Percentiles rank a stretch among this genome's conserved stretches.
Conservation (phyloP, 2,888 invertebrate species). For the Coenonympha glycerion region DNA sequence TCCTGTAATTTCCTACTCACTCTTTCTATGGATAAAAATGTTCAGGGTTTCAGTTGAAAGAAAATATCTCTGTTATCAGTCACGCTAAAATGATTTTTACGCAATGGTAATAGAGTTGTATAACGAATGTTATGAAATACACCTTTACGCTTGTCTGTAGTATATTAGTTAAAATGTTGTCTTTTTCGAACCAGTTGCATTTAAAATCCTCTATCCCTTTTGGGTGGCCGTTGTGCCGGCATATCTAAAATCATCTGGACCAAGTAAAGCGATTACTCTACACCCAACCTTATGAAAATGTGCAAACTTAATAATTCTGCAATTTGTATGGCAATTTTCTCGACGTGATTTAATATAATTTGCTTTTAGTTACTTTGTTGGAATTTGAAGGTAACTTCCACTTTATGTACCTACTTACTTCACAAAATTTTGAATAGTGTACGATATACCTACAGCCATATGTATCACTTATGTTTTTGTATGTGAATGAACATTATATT, state of each 20-base stretch:
- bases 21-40: conserved; percentile 72
- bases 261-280: conserved; percentile 69
- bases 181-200: conserved; percentile 74
- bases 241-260: conserved; percentile 72
- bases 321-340: conserved; percentile 35
- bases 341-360: conserved; percentile 25
- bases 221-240: conserved; percentile 55
- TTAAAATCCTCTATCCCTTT: conserved; percentile 70
- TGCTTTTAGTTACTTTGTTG: conserved; percentile 17
- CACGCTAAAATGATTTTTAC: conserved; percentile 43
- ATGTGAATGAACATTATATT: too few species aligned
- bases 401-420: conserved; percentile 10
- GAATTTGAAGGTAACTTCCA: conserved; percentile 14
- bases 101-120: conserved; percentile 33
- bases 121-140: conserved; percentile 35
- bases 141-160: conserved; percentile 37
- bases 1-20: conserved; percentile 44
- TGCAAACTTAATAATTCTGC: conserved; percentile 61
- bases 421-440: background rate
- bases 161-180: conserved; percentile 60
- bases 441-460: too few species aligned
- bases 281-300: conserved; percentile 62
- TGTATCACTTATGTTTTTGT: too few species aligned
- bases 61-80: conserved; percentile 53
- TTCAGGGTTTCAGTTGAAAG: conserved; percentile 68